Percentiles rank a stretch among this genome's conserved stretches.
Conservation (phyloP, 2,888 invertebrate genomes). For the Microplitis deprimator region DNA sequence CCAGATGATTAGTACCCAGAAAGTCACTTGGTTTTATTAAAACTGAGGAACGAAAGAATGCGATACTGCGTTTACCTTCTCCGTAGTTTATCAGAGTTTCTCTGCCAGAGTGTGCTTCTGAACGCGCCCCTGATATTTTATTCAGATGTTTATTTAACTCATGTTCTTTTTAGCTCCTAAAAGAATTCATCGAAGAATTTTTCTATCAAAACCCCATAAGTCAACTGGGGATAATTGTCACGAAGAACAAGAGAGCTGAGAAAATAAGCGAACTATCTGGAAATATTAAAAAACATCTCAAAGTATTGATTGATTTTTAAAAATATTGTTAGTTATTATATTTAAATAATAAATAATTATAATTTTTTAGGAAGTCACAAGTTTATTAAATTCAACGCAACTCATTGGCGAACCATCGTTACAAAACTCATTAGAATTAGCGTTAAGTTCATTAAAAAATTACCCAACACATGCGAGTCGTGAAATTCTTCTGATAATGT, state of each 20-base stretch:
- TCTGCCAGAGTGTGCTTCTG: too few relatives aligned
- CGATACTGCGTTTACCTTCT: too few relatives aligned
- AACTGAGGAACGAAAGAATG: too few relatives aligned
- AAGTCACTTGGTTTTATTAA: too few relatives aligned
- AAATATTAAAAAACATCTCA: slow-evolving; percentile 85
- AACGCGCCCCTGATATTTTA: slow-evolving; percentile 7
- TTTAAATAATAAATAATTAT: neutral
- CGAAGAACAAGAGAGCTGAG: slow-evolving; percentile 95
- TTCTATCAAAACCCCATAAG: slow-evolving; percentile 99
- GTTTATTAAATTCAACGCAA: slow-evolving; percentile 74
- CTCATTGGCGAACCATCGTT: slow-evolving; percentile 95
- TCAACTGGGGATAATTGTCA: slow-evolving; percentile 92
- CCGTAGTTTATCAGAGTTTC: too few relatives aligned
- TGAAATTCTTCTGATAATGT: slow-evolving; percentile 92
- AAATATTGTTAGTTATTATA: neutral
- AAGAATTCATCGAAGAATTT: slow-evolving; percentile 95
- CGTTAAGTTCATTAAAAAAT: slow-evolving; percentile 85
- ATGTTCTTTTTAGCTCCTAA: slow-evolving; percentile 78
- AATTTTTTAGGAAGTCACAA: neutral
- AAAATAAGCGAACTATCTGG: slow-evolving; percentile 93
- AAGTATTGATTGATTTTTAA: slow-evolving; percentile 68
- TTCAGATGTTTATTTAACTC: slow-evolving; percentile 14
- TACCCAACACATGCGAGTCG: slow-evolving; percentile 95
- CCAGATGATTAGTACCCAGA: too few relatives aligned
- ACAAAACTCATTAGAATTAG: slow-evolving; percentile 94